Conservation (phyloP, 2,888 invertebrate genomes). For the Bellardia bayeri region DNA sequence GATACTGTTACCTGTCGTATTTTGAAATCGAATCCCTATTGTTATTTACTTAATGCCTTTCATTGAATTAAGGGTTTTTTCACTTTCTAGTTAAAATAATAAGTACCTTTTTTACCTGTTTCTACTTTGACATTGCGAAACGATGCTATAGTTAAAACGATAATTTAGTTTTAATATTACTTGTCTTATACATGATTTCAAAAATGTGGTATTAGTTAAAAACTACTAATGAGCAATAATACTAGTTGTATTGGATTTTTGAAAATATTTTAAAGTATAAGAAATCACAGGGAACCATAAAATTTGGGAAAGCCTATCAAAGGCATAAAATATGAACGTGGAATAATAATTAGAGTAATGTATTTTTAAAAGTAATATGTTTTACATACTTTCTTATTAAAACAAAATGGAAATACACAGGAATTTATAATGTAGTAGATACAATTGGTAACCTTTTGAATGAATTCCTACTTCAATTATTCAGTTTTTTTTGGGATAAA, state of each 20-base stretch:
- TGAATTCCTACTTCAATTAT: too few species aligned
- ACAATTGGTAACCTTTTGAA: too few species aligned
- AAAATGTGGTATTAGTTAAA: conserved; percentile 23
- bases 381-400: background rate
- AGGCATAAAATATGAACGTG: background rate
- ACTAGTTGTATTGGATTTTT: conserved; percentile 38
- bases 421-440: background rate
- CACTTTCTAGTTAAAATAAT: background rate
- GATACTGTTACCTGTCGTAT: conserved; percentile 22
- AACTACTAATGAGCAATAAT: conserved; percentile 43
- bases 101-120: conserved; percentile 25
- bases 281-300: background rate
- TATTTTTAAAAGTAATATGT: background rate
- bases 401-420: background rate
- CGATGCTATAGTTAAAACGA: background rate
- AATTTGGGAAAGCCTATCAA: conserved; percentile 19
- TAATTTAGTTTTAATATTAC: background rate
- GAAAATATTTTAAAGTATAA: background rate
- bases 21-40: background rate
- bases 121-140: background rate
- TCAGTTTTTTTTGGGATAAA: too few species aligned
- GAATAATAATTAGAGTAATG: conserved; percentile 1
- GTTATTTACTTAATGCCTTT: conserved; percentile 18
- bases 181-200: background rate
- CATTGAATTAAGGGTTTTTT: conserved; percentile 14